Base-by-base conservation (phyloP, 2,888 invertebrate genomes). In the Pseudococcus longispinus region DNA sequence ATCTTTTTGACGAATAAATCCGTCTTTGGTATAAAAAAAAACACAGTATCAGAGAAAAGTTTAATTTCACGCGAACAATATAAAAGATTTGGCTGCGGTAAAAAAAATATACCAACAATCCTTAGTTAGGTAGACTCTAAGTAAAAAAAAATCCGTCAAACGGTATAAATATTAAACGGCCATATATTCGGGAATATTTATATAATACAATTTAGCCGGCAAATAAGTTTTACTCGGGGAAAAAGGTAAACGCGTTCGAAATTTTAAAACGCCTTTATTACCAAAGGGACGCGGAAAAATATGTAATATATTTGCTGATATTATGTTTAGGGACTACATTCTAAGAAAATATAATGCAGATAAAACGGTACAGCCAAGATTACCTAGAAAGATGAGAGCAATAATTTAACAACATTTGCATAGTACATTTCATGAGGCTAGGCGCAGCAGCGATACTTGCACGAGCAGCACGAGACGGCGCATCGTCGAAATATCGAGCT, bases 221-320 rank as follows among this genome's bases (percentile, higher is more conserved):
- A 80, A 80, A 80, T 80, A 80, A 37, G 32, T 80, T 42, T 20
- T 20, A 80, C 20, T 80, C 20, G 32, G 37, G 37, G 2, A 80
- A 80, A 80, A 80, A 80, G 42, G 77, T 42, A 42, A 20, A 80
- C 42, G 77, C 77, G 77, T 80, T 80, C 77, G 77, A 80, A 80
- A 80, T 80, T 80, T 80, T 80, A 80, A 80, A 80, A 80, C 42
- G 77, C 77, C 42, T 80, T 80, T 80, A 80, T 80, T 80, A 80
- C 77, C 77, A n/a, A 80, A 80, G 77, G 77, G 77, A 80, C 42
- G 37, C 37, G 77, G 20, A 80, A 80, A 80, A 80, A 80, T 80
- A 80, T 37, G 77, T 80, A 80, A 80, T 80, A 80, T 80, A 80
- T 80, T 80, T 80, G 29, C 37, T 80, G 42, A 80, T 80, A 80